Evolutionary conservation across 2,113 vertebrate species (phyloP).

Genomic region (Serilophus lunatus): DNA sequence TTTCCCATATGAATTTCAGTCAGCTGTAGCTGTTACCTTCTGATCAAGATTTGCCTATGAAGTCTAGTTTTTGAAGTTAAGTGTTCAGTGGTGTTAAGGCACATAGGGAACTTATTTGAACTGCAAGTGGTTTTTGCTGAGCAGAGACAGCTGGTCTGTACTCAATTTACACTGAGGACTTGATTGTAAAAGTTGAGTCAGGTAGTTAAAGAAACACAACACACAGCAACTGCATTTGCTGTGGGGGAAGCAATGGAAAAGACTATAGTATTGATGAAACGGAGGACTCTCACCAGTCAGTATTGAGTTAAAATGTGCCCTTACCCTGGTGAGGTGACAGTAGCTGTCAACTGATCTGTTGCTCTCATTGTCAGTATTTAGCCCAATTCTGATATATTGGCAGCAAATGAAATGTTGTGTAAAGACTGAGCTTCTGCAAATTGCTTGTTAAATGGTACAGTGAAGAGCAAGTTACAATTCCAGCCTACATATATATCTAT

Average conservation of each 20-base stretch:
- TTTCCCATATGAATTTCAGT: not conserved
- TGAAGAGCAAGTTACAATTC: not conserved
- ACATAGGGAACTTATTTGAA: not conserved
- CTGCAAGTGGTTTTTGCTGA: not conserved
- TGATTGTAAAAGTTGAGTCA: not conserved
- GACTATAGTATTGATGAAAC: not conserved
- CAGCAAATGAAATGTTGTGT: not conserved
- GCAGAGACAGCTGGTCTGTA: not conserved
- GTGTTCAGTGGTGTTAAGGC: not conserved
- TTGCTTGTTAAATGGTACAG: not conserved
- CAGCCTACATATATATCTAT: not conserved
- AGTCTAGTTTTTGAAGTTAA: not conserved
- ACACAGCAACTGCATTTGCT: not conserved
- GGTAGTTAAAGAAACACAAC: not conserved
- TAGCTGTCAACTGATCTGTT: not conserved
- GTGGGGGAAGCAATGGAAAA: not conserved
- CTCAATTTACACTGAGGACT: not conserved
- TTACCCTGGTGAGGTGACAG: not conserved
- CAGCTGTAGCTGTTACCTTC: not conserved
- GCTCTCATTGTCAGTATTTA: not conserved
- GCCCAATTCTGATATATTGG: not conserved
- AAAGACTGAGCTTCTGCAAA: not conserved
- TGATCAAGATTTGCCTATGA: not conserved
- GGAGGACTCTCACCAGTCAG: not conserved
- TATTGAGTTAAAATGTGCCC: not conserved